These are phyloP conservation scores for Psittacula cyanocephala DNA, from an alignment of 2,113 vertebrate genomes.

Conservation along the genomic window DNA sequence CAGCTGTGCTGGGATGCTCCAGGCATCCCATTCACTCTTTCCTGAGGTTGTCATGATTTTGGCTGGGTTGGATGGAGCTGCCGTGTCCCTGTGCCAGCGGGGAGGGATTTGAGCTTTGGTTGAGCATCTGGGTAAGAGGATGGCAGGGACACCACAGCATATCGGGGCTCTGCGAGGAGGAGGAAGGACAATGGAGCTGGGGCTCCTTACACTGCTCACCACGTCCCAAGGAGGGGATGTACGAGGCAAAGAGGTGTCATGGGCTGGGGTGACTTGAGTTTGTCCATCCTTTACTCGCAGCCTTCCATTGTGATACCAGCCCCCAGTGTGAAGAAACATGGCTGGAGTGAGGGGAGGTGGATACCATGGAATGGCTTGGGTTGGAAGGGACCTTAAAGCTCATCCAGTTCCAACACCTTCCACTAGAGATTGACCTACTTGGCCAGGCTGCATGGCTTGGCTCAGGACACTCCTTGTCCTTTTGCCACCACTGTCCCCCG, in stretches of 20 bases:
- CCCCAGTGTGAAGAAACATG: fast-evolving
- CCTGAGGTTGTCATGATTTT: background rate
- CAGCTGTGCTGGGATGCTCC: fast-evolving
- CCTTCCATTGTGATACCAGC: fast-evolving
- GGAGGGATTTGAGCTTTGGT: background rate
- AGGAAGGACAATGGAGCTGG: fast-evolving
- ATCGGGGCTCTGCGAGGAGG: fast-evolving
- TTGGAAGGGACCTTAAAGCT: background rate
- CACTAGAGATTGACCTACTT: background rate
- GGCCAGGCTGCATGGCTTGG: fast-evolving
- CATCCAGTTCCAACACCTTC: background rate
- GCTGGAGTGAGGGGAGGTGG: fast-evolving
- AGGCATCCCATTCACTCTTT: fast-evolving
- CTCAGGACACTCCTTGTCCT: background rate
- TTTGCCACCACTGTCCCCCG: background rate
- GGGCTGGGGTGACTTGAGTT: background rate
- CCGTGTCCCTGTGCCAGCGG: fast-evolving
- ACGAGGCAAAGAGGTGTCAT: fast-evolving
- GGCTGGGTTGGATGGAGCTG: background rate
- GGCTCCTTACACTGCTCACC: background rate
- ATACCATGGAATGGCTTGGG: background rate
- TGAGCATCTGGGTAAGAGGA: too few relatives aligned
- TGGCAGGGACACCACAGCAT: background rate
- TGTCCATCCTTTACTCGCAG: fast-evolving
- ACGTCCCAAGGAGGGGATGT: fast-evolving